Base-by-base conservation (phyloP, 2,888 invertebrate species). In the Dolomedes plantarius region DNA sequence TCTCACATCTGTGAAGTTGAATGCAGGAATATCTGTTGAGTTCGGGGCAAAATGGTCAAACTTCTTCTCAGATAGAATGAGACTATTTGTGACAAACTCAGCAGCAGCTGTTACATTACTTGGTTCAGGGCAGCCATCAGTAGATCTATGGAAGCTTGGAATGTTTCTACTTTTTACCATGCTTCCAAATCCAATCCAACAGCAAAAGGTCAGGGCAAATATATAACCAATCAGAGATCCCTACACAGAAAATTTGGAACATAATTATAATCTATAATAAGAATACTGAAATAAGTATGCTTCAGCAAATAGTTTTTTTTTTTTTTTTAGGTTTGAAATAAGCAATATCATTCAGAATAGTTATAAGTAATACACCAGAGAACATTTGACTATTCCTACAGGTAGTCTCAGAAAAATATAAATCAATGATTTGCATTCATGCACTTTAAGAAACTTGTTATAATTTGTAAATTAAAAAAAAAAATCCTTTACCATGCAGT, bases 101-200 rank as follows among this genome's bases (percentile, higher is more conserved):
- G 16, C 0, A 1, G 7, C 6, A 13, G 19, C 28, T n/a, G 39
- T 19, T 11, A 67, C 65, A 56, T 69, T 50, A 39, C 46, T 62
- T 11, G 28, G 11, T n/a, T n/a, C n/a, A 19, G 65, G 28, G 78
- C 90, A 90, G 7, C 85, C 88, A 32, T 89, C 89, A 16, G 46
- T 73, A 9, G 88, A 87, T 29, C 71, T 86, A 65, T 88, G 89
- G 16, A 88, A 89, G 71, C 83, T 89, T 39, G 91, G 91, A 0
- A 93, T 90, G 0, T 93, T 91, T 0, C 95, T 95, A 89, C 95
- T 94, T 9, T 90, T 89, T 13, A 91, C 79, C 0, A 96, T 95
- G 3, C 94, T 94, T 0, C 96, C 96, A 90, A 97, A 96, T 73
- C 96, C 96, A 89, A 87, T 77, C 83, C 83, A 87, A 29, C 87